A percentile compares a stretch with the other conserved stretches of the same genome.
phyloP scores from a whole-genome alignment of 2,113 vertebrate genomes.

The Podarcis muralis region DNA sequence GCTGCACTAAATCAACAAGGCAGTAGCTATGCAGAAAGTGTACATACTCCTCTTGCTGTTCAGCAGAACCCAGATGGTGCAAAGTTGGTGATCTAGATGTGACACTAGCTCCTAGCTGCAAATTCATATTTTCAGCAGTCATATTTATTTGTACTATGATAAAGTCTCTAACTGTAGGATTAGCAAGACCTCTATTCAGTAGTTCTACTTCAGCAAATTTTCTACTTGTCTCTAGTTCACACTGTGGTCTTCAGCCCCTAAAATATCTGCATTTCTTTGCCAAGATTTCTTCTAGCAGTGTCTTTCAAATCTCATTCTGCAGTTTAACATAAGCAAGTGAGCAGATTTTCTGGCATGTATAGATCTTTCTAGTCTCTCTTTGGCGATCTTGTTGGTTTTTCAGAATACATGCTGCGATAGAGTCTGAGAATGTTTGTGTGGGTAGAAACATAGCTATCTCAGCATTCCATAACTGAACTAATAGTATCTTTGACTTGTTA shows the following conservation, averaged over 20 bases:
- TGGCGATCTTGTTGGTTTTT: background rate
- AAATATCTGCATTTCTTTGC: background rate
- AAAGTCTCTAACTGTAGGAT: too few species aligned
- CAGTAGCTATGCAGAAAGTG: too few species aligned
- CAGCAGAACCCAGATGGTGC: too few species aligned
- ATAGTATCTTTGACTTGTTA: background rate
- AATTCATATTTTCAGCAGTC: too few species aligned
- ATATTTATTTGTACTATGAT: too few species aligned
- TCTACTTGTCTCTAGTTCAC: background rate
- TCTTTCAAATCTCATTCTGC: constrained; percentile 15
- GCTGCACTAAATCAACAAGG: background rate
- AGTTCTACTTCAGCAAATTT: background rate
- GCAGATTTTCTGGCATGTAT: background rate
- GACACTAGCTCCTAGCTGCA: too few species aligned
- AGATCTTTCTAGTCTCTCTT: too few species aligned
- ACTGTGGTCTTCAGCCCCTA: background rate
- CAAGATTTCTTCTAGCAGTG: background rate
- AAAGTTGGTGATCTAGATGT: too few species aligned
- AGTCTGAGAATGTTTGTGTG: background rate
- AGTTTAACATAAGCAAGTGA: background rate
- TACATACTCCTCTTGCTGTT: too few species aligned
- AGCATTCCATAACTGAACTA: background rate
- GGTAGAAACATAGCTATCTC: background rate
- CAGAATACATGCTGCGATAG: background rate
- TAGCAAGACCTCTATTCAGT: too few species aligned